phyloP scores from a whole-genome alignment of 2,113 vertebrate species.

The Morone saxatilis region DNA sequence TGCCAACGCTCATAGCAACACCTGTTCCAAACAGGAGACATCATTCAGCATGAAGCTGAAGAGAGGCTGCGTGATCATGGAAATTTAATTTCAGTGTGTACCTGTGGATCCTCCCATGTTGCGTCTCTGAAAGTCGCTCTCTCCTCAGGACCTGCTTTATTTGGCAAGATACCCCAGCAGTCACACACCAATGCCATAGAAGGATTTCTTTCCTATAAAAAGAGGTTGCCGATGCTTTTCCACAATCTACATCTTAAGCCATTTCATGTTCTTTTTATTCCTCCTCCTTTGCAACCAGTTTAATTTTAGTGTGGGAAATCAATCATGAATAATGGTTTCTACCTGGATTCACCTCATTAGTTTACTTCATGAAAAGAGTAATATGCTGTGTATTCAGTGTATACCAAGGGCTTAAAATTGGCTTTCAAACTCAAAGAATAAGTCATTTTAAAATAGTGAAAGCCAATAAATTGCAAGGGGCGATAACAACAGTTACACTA shows the following conservation, averaged over 20 bases:
- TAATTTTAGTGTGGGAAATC: slow-evolving; percentile 9
- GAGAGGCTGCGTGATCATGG: background rate
- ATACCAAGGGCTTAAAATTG: background rate
- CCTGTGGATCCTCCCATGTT: slow-evolving; percentile 5
- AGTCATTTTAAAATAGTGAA: background rate
- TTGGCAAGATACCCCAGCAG: background rate
- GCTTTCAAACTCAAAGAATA: slow-evolving; percentile 10
- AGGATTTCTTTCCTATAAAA: background rate
- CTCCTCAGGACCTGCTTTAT: background rate
- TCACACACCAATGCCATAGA: background rate
- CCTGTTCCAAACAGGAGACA: background rate
- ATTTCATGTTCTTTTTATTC: background rate
- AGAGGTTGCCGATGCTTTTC: background rate
- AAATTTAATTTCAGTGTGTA: slow-evolving; percentile 23
- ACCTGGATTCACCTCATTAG: slow-evolving; percentile 17
- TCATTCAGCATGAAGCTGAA: slow-evolving; percentile 8
- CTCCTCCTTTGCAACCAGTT: slow-evolving; percentile 1
- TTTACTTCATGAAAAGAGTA: slow-evolving; percentile 17
- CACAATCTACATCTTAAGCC: background rate
- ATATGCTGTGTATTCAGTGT: background rate
- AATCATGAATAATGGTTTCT: slow-evolving; percentile 14
- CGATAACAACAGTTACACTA: slow-evolving; percentile 2
- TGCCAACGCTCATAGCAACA: background rate
- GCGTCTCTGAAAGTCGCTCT: slow-evolving; percentile 8
- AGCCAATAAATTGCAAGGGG: background rate